Base-by-base conservation (phyloP, 2,113 vertebrate species). In the Pelvicachromis taeniatus region DNA sequence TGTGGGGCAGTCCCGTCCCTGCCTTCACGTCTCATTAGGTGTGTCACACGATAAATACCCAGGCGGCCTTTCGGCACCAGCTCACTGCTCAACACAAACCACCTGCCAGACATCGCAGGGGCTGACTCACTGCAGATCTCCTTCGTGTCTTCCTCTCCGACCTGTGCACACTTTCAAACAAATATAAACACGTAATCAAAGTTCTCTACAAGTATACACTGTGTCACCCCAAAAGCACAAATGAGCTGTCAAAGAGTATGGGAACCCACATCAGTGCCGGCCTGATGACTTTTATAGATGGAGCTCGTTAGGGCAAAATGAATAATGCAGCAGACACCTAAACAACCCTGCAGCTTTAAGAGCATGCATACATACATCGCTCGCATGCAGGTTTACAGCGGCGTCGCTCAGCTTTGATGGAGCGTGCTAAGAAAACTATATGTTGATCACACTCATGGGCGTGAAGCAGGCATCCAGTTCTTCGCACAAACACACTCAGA, bases 21-120 rank as follows among this genome's bases (percentile, higher is more conserved):
- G 78, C 89, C 56, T 87, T 92, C 77, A 17, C 33, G 12, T 91
- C 53, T 81, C 63, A 88, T 94, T 91, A 93, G 59, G 80, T 54
- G 50, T 81, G 85, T 89, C 84, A 86, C 55, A 75, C 7, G 2
- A 2, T 70, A 85, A 83, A 81, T 86, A 75, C 59, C 80, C 68
- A 65, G n/a, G 77, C 68, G 45, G 78, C 61, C 85, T 91, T 90
- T 93, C 86, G 84, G 79, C 85, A 85, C 75, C 88, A 19, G 63
- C 58, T 81, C 59, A 85, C 70, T 85, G 75, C 75, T 91, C 88
- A 87, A 90, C 19, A 52, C 70, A 85, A 93, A 92, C 88, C 85
- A 93, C 92, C 93, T 91, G 92, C 89, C 33, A 50, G 4, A 90
- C 84, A 83, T 77, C 68, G 52, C 73, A 91, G n/a, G 38, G 58